phyloP scores from a whole-genome alignment of 2,113 vertebrate species.

The Philantomba maxwellii region DNA sequence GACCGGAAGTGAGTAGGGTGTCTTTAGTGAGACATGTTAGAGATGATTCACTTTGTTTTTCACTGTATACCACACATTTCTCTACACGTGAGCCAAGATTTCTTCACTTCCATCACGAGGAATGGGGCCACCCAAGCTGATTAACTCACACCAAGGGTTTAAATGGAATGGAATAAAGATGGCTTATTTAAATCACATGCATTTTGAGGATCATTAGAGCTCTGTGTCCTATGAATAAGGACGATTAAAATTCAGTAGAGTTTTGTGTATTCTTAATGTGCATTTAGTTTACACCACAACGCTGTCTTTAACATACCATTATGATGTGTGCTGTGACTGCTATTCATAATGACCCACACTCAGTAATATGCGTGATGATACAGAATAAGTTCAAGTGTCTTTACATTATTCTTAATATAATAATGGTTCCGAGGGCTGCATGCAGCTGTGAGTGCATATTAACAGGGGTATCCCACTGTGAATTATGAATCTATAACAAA shows the following conservation, averaged over 20 bases:
- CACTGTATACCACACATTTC: not conserved
- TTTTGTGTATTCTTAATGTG: conserved; percentile 62
- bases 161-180: conserved; percentile 53
- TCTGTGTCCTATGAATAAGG: conserved; percentile 48
- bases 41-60: not conserved
- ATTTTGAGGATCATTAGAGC: conserved; percentile 58
- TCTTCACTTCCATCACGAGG: not conserved
- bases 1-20: not conserved
- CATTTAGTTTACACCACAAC: conserved; percentile 52
- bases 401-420: conserved; percentile 74
- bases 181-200: conserved; percentile 55
- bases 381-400: conserved; percentile 62
- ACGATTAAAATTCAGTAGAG: conserved; percentile 63
- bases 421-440: conserved; percentile 64
- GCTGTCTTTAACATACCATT: conserved; percentile 44
- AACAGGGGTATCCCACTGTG: conserved; percentile 67
- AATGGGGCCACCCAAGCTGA: conserved; percentile 26
- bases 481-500: conserved; percentile 64
- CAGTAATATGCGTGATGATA: conserved; percentile 56
- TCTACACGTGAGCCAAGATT: not conserved
- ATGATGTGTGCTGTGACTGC: conserved; percentile 37
- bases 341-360: conserved; percentile 42
- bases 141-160: conserved; percentile 61
- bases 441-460: conserved; percentile 68
- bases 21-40: not conserved